Base-by-base conservation (phyloP, 2,797 vertebrate species). In the Scomberomorus guttatus region DNA sequence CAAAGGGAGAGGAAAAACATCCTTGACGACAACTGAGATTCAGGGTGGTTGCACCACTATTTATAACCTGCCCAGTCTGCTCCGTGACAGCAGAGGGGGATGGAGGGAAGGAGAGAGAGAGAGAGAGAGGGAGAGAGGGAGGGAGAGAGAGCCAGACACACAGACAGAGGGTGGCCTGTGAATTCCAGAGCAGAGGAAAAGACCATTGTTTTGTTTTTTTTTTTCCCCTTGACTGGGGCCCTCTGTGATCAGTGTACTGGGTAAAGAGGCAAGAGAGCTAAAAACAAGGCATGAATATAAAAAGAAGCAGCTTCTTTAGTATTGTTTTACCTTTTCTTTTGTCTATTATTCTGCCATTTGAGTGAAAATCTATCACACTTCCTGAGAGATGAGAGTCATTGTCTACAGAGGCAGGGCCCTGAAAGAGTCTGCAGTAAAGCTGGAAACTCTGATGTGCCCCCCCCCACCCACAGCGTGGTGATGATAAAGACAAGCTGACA, bases 11-110 rank as follows among this genome's bases (percentile, higher is more conserved):
- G 60, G 78, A 82, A 92, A 86, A 93, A 92, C 90, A 89, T 92
- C 90, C 90, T 87, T 87, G 87, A 89, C 81, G 75, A 91, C 90
- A 89, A 90, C 87, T 83, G 75, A 90, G 79, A 92, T 89, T 89
- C 91, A 87, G 91, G 91, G 90, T 92, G 91, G 91, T 85, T 94
- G 91, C 82, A 50, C 87, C 87, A 90, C 94, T 93, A 94, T 94
- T 95, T 94, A 92, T 94, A 94, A 93, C 92, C 89, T 90, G 89
- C 85, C 83, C 82, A 75, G 85, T 81, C 88, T 90, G 92, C 88
- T 82, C 88, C 44, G 64, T 90, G 91, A 93, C 90, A 91, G 90
- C 80, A 85, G 86, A 87, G 83, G 75, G 83, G 88, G 88, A 71
- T 64, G 78, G 77, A 87, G 80, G 68, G 79, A 79, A 68, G 56